Evolutionary conservation across 1,140 invertebrate genomes (phyloP).

Genomic region (Goniozus legneri): DNA sequence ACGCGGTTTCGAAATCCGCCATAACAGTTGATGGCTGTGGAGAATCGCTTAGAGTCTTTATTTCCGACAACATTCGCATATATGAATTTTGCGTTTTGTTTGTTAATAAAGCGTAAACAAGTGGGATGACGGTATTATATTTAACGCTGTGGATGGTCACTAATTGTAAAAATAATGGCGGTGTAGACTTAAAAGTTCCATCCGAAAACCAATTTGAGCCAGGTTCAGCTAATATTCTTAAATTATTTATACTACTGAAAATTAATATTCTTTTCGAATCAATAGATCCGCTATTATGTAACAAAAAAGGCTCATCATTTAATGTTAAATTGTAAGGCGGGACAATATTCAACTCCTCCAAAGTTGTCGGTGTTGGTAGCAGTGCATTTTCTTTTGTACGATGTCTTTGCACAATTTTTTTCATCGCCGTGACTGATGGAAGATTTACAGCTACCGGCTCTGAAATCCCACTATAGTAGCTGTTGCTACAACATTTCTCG

Average conservation of each 20-base stretch:
- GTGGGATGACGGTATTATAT: conserved; percentile 5
- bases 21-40: conserved; percentile 2
- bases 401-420: not conserved
- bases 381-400: not conserved
- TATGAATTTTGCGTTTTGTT: not conserved
- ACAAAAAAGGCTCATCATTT: not conserved
- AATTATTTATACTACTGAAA: not conserved
- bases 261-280: not conserved
- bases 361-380: not conserved
- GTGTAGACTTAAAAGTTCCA: conserved; percentile 15
- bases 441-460: not conserved
- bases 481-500: too few species aligned
- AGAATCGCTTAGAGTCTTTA: not conserved
- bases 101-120: not conserved
- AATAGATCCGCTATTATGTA: not conserved
- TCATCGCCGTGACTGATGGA: not conserved
- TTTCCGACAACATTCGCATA: not conserved
- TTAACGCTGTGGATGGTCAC: conserved; percentile 13
- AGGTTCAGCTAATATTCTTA: not conserved
- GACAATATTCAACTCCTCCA: not conserved
- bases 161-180: conserved; percentile 13
- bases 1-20: conserved; percentile 12
- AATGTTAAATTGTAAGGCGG: not conserved
- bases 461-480: not conserved
- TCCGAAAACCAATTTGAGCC: conserved; percentile 10